Evolutionary conservation across 2,113 vertebrate genomes (phyloP).

Genomic region (Psammodynastes pulverulentus): DNA sequence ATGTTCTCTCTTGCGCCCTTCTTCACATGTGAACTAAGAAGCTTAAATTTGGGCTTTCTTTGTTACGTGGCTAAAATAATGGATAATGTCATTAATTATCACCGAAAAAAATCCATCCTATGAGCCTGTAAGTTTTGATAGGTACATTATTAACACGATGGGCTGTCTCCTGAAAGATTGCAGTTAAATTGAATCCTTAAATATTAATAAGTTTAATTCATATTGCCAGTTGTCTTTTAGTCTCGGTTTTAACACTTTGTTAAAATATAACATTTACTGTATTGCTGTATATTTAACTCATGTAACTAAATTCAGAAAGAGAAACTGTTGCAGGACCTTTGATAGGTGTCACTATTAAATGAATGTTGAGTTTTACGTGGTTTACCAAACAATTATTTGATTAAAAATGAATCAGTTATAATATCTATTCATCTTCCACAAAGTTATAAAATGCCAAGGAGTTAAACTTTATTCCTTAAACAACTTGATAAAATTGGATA

Average conservation of each 20-base stretch:
- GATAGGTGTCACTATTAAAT: rapidly evolving
- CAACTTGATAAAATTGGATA: not conserved
- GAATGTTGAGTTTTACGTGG: not conserved
- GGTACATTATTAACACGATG: rapidly evolving
- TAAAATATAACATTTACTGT: not conserved
- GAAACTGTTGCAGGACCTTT: rapidly evolving
- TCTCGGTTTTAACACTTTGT: rapidly evolving
- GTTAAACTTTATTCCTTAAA: not conserved
- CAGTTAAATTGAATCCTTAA: rapidly evolving
- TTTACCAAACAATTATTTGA: not conserved
- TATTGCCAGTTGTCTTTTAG: not conserved
- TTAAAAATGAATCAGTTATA: not conserved
- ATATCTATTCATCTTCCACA: not conserved
- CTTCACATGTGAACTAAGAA: not conserved
- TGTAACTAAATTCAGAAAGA: rapidly evolving
- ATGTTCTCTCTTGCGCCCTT: too few relatives aligned
- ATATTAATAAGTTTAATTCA: not conserved
- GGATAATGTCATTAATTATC: not conserved
- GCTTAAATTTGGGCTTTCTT: not conserved
- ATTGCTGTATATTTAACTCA: not conserved
- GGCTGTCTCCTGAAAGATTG: not conserved
- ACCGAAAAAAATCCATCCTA: not conserved
- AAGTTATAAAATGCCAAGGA: not conserved
- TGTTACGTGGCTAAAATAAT: not conserved
- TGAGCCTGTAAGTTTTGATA: not conserved